These are phyloP conservation scores for Arenaria interpres DNA, from an alignment of 2,113 vertebrate species.

Conservation along the genomic window DNA sequence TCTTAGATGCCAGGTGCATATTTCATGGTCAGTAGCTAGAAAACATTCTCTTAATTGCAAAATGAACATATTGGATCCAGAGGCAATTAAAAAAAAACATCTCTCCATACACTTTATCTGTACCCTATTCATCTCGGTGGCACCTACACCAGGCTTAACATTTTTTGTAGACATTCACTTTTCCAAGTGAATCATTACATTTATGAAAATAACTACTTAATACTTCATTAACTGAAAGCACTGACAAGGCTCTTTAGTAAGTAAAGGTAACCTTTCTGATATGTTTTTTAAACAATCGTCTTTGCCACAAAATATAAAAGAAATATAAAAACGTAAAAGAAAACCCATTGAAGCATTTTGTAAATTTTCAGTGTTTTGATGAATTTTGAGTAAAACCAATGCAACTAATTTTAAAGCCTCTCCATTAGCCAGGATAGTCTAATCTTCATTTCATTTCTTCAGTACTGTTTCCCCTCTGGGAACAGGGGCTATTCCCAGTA, in stretches of 20 bases:
- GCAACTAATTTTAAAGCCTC: neutral
- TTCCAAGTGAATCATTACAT: neutral
- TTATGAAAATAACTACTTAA: neutral
- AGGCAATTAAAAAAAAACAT: neutral
- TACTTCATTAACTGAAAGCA: neutral
- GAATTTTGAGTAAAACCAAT: neutral
- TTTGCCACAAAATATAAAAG: neutral
- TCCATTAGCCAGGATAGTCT: neutral
- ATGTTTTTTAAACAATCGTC: neutral
- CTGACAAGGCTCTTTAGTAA: neutral
- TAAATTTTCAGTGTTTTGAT: neutral
- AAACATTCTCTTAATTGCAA: conserved; percentile 1
- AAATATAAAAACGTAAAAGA: neutral
- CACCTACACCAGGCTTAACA: neutral
- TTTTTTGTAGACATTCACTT: neutral
- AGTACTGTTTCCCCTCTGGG: neutral
- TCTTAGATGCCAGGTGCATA: neutral
- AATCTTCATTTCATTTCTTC: neutral
- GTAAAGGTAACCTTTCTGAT: neutral
- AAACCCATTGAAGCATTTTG: neutral
- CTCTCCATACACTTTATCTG: neutral
- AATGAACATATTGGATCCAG: neutral
- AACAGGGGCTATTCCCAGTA: neutral
- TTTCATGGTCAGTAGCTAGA: neutral
- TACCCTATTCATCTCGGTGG: neutral